Base-by-base conservation (phyloP, 37 sponge, comb jelly and placozoan genomes). In the Tethya wilhelma region DNA sequence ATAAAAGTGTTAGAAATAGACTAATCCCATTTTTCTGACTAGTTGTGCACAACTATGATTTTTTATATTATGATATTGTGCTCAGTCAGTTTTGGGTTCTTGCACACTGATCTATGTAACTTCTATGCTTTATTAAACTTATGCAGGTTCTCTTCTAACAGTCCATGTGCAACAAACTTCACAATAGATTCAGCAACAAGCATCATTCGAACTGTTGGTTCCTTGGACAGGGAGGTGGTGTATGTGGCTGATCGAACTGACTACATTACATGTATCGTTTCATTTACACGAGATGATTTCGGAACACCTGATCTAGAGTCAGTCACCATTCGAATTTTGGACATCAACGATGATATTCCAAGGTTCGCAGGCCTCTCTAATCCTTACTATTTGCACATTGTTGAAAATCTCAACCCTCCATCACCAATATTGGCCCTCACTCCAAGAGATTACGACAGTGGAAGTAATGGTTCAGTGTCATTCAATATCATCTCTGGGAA, bases 341-440 rank as follows among this genome's bases (percentile, higher is more conserved):
- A 93, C 64, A 26, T 85, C 6, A 93, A 93, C 46, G 93, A 92
- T 65, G 43, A 85, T 11, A 30, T 56, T 0, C 93, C 93, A 0
- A 40, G 58, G 23, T 93, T 93, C n/a, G n/a, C 22, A 23, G 63
- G 73, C 42, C 57, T 93, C 22, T 22, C 40, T 19, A 58, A 64
- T 14, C 75, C 75, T 34, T 66, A 86, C 22, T 34, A 20, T 0
- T 29, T 59, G 0, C 62, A 29, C 34, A 25, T 90, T 36, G 30
- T 45, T 8, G 77, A 85, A 40, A 83, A 64, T n/a, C 19, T 73
- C 31, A 57, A 28, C 9, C 37, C 66, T 2, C 66, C 59, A 3
- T 30, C 82, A 12, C 49, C 65, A 22, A 59, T 93, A 2, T 44
- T 46, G 34, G 22, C 30, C 19, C 71, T 93, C 39, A 30, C 64